Percentiles rank a stretch among this genome's conserved stretches.
These are phyloP conservation scores for Caerostris darwini DNA, from an alignment of 1,140 invertebrate genomes.

Conservation along the genomic window DNA sequence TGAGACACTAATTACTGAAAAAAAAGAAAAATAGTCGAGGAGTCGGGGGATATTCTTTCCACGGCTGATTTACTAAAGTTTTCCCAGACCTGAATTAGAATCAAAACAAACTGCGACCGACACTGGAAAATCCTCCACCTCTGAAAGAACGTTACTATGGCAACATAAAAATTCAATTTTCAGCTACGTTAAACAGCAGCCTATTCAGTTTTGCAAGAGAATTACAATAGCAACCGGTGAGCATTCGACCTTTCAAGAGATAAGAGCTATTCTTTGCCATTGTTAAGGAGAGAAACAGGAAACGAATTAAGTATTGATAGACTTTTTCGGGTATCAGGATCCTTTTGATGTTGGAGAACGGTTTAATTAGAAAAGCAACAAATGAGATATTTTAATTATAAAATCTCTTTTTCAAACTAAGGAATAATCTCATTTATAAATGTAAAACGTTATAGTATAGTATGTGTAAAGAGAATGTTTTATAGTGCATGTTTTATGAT, in stretches of 20 bases:
- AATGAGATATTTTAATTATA: neutral
- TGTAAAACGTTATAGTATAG: too few species aligned
- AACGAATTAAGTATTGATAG: slow-evolving; percentile 31
- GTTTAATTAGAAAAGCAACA: neutral
- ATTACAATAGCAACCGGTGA: neutral
- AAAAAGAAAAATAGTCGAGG: neutral
- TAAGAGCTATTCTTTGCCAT: neutral
- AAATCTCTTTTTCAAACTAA: neutral
- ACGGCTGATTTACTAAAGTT: neutral
- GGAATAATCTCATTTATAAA: too few species aligned
- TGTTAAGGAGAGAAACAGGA: slow-evolving; percentile 6
- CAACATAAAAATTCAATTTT: slow-evolving; percentile 37
- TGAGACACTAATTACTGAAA: neutral
- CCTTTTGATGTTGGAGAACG: neutral
- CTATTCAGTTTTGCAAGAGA: neutral
- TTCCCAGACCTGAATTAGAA: neutral
- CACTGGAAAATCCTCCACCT: neutral
- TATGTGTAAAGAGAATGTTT: too few species aligned
- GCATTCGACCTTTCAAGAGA: neutral
- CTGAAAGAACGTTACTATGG: neutral
- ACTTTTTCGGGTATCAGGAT: neutral
- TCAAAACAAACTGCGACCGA: neutral
- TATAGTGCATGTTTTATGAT: too few species aligned
- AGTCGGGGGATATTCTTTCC: neutral
- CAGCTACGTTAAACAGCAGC: neutral